A percentile compares a stretch with the other conserved stretches of the same genome.
phyloP scores from a whole-genome alignment of 2,888 invertebrate genomes.

The Euspilapteryx auroguttella region DNA sequence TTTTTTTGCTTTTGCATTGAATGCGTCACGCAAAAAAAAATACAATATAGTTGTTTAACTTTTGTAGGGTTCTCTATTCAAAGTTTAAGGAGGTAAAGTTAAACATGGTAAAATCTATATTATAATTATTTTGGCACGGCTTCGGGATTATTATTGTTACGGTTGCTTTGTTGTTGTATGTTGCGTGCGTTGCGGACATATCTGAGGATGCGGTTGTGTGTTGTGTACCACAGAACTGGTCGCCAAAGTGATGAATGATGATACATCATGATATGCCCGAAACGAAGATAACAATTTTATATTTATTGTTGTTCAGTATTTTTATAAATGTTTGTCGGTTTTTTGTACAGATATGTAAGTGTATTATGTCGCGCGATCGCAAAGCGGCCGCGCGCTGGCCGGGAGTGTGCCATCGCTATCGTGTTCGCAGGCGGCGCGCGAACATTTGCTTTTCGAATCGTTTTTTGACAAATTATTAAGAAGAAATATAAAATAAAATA shows the following conservation, averaged over 20 bases:
- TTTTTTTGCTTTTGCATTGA: no score
- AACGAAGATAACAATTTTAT: conserved; percentile 30
- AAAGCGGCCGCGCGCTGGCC: conserved; percentile 27
- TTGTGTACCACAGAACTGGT: background rate
- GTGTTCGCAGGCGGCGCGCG: conserved; percentile 4
- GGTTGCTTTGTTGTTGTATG: conserved; percentile 36
- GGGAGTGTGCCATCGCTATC: conserved; percentile 38
- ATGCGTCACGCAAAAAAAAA: no score
- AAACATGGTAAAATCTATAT: conserved; percentile 21
- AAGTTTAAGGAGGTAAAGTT: no score
- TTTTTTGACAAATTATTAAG: no score
- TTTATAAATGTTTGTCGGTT: conserved; percentile 30
- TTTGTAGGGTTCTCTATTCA: no score
- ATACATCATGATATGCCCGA: background rate
- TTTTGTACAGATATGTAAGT: conserved; percentile 21
- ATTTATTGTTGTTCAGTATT: conserved; percentile 47
- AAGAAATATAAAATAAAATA: conserved; percentile 40
- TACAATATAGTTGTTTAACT: no score
- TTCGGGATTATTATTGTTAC: conserved; percentile 22
- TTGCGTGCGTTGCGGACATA: background rate
- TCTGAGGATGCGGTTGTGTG: background rate
- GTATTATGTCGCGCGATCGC: conserved; percentile 30
- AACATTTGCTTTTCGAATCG: conserved; percentile 15
- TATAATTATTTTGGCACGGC: conserved; percentile 24
- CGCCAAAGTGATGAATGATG: background rate